Evolutionary conservation across 1,140 invertebrate species (phyloP), one percentile per base, ranked within the genome.

Genomic region (Proctacanthus coquilletti): DNA sequence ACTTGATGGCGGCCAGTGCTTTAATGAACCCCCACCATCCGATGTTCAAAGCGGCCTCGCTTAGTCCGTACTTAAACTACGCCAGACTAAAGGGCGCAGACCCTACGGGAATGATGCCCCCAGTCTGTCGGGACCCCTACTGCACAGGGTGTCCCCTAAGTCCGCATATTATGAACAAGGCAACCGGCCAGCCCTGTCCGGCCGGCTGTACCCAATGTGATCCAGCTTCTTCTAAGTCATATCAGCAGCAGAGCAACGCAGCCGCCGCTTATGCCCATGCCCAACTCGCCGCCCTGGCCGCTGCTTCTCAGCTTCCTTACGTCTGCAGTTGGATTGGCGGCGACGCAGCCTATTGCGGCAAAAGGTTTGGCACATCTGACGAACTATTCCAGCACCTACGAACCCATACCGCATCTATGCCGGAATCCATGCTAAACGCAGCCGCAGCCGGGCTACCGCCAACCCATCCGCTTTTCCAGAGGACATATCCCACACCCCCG

Each of bases 261-360:
- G 40, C 74, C 53, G 70, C 73, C 11, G 75, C 75, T 1, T 80
- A 79, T 43, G 78, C 77, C 15, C 79, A 81, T 44, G 78, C 78
- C 14, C 79, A 81, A 49, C 52, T 81, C 30, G 77, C 78, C 0
- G 78, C 78, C 0, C 45, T 83, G 25, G 77, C 78, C 0, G 77
- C 77, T 0, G 76, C 76, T 5, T 75, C 77, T 0, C 75, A 80
- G 46, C 56, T 84, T 38, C 82, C 83, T 1, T 84, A 84, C 52
- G 77, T 91, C 0, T 93, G 88, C 61, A 92, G 82, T 56, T 94
- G 89, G 88, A 84, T 94, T 48, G 80, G 79, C 8, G 81, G 82
- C 13, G 85, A 89, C 55, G 75, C 77, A 1, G 69, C 76, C 0
- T 92, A 89, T 50, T 94, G 91, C 55, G 89, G 89, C 17, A 94